Evolutionary conservation across 2,113 vertebrate genomes (phyloP).

Genomic region (Ailurus styani): DNA sequence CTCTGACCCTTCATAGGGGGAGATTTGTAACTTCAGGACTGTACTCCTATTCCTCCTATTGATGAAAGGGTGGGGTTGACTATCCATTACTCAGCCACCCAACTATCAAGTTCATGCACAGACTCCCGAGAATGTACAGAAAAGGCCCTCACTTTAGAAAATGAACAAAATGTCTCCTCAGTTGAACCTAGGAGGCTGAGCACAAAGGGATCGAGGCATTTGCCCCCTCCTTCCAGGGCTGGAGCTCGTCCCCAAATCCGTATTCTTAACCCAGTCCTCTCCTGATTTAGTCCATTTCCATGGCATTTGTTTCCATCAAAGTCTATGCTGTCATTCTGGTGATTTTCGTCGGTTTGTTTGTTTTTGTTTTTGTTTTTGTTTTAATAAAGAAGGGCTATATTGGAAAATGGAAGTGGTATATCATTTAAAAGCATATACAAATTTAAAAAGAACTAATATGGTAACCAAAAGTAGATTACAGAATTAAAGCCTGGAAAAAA

Average conservation of each 20-base stretch:
- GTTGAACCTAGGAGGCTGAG: neutral
- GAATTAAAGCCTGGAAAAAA: slow-evolving; percentile 60
- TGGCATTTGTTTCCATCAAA: neutral
- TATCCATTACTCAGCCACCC: neutral
- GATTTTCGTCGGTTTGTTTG: neutral
- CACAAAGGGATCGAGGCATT: neutral
- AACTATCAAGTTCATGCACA: neutral
- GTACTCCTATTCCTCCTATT: neutral
- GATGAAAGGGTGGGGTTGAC: neutral
- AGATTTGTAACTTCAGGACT: neutral
- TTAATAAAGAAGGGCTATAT: slow-evolving; percentile 12
- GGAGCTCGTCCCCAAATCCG: neutral
- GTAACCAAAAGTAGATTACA: slow-evolving; percentile 2
- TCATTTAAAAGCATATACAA: slow-evolving; percentile 30
- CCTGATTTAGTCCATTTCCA: neutral
- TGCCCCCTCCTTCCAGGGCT: neutral
- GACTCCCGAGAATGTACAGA: neutral
- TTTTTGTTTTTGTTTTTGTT: neutral
- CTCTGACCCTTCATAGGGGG: neutral
- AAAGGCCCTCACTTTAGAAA: neutral
- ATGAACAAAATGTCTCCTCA: neutral
- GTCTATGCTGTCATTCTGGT: neutral
- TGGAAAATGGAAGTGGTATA: neutral
- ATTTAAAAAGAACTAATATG: slow-evolving; percentile 10
- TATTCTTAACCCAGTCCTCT: neutral